Base-by-base conservation (phyloP, 2,797 vertebrate genomes). In the Glyptemys insculpta region DNA sequence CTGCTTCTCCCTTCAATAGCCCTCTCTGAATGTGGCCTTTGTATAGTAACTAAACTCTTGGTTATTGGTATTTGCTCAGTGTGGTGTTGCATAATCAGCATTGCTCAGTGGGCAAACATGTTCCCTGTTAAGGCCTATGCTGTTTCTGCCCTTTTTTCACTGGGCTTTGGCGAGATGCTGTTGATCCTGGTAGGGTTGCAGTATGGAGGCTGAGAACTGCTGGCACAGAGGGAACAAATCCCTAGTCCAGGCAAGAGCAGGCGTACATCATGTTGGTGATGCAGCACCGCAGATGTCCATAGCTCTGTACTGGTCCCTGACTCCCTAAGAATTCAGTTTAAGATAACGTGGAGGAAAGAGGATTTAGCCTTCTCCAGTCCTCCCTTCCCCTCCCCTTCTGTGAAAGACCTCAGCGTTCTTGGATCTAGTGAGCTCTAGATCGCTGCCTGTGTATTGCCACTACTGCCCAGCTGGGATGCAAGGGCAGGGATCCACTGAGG, bases 41-140 rank as follows among this genome's bases (percentile, higher is more conserved):
- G 5, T 21, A 25, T 11, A 31, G 14, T 27, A 31, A 27, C 74
- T 78, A 47, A 31, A 49, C 29, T 29, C 18, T 37, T 27, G 16
- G 31, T 8, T 27, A 49, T 12, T 3, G 18, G 41, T 12, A 25
- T 10, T 31, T 29, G 47, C 11, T 41, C 44, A 27, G 25, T 27
- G 19, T 23, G 68, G 21, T 41, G 18, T 15, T 19, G 50, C 16
- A 1, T 0, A 1, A 9, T 19, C 0, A 5, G 27, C 74, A 31
- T 29, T 76, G 12, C 12, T 44, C 41, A 47, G 0, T 57, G 37
- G 80, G 8, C n/a, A 68, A 79, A 52, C 0, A 0, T n/a, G 25
- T 37, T 65, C 41, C n/a, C 47, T 92, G 49, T 62, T 72, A 2
- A 0, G 44, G 53, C 65, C 80, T 34, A 52, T 68, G 37, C 54